Evolutionary conservation across 2,113 vertebrate genomes (phyloP).

Genomic region (Caranx ignobilis): DNA sequence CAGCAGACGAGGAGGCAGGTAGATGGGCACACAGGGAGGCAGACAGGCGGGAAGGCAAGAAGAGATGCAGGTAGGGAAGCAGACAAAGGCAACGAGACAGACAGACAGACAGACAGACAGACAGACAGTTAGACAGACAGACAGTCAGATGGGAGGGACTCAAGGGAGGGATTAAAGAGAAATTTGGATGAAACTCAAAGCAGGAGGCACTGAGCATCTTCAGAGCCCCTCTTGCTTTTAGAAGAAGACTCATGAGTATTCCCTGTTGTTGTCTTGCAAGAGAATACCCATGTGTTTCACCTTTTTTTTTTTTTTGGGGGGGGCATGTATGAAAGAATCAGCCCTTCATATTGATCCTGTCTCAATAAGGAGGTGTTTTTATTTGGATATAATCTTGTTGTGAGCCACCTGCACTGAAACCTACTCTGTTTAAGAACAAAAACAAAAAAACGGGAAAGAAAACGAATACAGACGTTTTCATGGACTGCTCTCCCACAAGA

Average conservation of each 20-base stretch:
- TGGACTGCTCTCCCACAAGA: constrained; percentile 45
- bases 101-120: constrained; percentile 39
- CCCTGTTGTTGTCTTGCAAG: constrained; percentile 53
- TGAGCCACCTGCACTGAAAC: constrained; percentile 1
- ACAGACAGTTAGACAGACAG: constrained; percentile 64
- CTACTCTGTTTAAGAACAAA: constrained; percentile 16
- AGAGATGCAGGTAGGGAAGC: constrained; percentile 53
- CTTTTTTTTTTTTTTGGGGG: constrained; percentile 41
- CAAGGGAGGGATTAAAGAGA: constrained; percentile 68
- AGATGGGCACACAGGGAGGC: constrained; percentile 49
- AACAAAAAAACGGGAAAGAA: not conserved
- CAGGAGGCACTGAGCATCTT: constrained; percentile 56
- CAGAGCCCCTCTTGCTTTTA: constrained; percentile 41
- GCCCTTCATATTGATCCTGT: constrained; percentile 45
- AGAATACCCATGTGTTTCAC: constrained; percentile 54
- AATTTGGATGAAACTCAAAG: constrained; percentile 64
- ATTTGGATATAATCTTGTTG: constrained; percentile 17
- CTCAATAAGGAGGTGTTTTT: constrained; percentile 42
- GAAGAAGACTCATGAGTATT: constrained; percentile 48
- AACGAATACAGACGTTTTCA: constrained; percentile 38
- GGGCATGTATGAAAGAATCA: constrained; percentile 45
- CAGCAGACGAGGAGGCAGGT: constrained; percentile 52
- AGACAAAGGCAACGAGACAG: constrained; percentile 70
- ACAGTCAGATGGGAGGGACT: constrained; percentile 62
- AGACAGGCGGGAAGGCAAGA: constrained; percentile 40